A percentile compares a stretch with the other conserved stretches of the same genome.
Evolutionary conservation across 2,797 vertebrate genomes (phyloP).

Genomic region (Pseudochaenichthys georgianus): DNA sequence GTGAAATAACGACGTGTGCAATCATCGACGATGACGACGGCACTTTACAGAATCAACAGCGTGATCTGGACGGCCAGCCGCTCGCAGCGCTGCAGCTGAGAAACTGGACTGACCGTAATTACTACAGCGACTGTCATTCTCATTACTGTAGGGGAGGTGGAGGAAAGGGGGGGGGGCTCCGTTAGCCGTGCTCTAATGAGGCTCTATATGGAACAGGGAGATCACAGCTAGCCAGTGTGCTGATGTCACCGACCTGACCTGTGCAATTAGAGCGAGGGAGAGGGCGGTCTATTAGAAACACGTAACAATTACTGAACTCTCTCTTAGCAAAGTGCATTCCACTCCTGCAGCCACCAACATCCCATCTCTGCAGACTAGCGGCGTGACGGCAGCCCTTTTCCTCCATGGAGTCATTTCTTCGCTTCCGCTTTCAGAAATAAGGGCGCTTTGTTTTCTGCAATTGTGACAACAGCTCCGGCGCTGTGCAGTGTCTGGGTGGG

Average conservation of each 20-base stretch:
- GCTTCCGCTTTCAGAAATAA: background rate
- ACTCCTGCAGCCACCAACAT: background rate
- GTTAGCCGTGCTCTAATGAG: slow-evolving; percentile 73
- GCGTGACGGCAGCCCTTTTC: background rate
- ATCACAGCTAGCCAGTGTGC: slow-evolving; percentile 64
- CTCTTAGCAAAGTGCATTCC: slow-evolving; percentile 9
- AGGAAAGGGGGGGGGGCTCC: slow-evolving; percentile 2
- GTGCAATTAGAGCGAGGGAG: slow-evolving; percentile 59
- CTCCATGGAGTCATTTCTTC: slow-evolving; percentile 12
- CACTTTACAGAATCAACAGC: slow-evolving; percentile 45
- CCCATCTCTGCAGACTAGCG: slow-evolving; percentile 14
- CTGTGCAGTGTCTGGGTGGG: slow-evolving; percentile 51
- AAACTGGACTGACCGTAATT: slow-evolving; percentile 60
- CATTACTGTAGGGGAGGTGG: slow-evolving; percentile 46
- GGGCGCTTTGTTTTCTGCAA: slow-evolving; percentile 43
- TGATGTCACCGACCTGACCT: slow-evolving; percentile 66
- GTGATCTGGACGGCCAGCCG: slow-evolving; percentile 24
- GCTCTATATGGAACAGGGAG: slow-evolving; percentile 59
- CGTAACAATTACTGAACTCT: slow-evolving; percentile 1
- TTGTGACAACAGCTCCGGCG: slow-evolving; percentile 46
- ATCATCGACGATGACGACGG: slow-evolving; percentile 7
- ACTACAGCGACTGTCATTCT: slow-evolving; percentile 63
- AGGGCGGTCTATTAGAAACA: slow-evolving; percentile 13
- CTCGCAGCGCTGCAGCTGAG: slow-evolving; percentile 3
- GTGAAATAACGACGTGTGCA: background rate